Conservation (phyloP, 1,140 invertebrate genomes). For the Polypedilum pembai region DNA sequence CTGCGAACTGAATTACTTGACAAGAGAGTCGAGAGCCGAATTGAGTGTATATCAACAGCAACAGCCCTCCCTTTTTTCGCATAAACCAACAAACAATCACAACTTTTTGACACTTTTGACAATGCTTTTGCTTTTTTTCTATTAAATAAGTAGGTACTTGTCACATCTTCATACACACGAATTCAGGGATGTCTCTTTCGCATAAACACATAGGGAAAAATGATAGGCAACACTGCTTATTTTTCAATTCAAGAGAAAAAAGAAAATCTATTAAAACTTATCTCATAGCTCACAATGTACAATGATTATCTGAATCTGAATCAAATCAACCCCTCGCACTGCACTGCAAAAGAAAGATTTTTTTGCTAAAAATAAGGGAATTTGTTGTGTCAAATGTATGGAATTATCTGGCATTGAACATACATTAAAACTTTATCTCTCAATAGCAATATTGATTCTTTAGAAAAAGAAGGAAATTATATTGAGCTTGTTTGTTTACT, state of each 20-base stretch:
- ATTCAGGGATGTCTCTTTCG: neutral
- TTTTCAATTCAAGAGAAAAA: neutral
- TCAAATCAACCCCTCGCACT: neutral
- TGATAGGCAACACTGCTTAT: neutral
- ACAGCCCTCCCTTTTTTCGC: neutral
- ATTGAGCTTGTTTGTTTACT: too few species aligned
- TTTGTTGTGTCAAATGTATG: slow-evolving; percentile 1
- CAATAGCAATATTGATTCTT: too few species aligned
- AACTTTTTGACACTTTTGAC: slow-evolving; percentile 28
- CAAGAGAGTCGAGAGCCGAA: neutral
- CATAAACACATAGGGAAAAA: neutral
- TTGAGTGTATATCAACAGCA: neutral
- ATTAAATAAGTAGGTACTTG: slow-evolving; percentile 28
- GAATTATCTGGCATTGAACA: slow-evolving; percentile 3
- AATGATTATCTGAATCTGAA: slow-evolving; percentile 9
- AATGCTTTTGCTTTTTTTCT: slow-evolving; percentile 24
- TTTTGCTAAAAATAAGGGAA: slow-evolving; percentile 4
- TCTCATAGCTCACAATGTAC: slow-evolving; percentile 6
- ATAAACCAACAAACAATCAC: slow-evolving; percentile 28
- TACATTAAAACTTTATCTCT: slow-evolving; percentile 1
- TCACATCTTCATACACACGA: neutral
- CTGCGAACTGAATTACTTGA: slow-evolving; percentile 22
- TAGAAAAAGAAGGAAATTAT: too few species aligned
- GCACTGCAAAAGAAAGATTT: neutral
- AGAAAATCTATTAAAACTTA: slow-evolving; percentile 24